Evolutionary conservation across 2,888 invertebrate genomes (phyloP), one percentile per base, ranked within the genome.

Genomic region (Diogma glabrata): DNA sequence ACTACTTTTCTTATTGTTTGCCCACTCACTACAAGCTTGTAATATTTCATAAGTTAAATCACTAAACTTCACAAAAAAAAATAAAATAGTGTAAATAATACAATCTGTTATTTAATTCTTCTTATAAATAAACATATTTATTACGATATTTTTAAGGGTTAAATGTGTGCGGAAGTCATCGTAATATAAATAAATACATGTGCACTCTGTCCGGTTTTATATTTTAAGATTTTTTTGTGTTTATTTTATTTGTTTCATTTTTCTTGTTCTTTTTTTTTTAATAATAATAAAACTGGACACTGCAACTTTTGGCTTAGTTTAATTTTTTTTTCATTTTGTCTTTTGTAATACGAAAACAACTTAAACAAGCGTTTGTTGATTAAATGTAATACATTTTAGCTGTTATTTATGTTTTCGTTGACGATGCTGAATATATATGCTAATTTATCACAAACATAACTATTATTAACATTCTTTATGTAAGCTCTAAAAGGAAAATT

Each of bases 121-220:
- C 8, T 43, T 43, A 22, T 8, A 12, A 17, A 24, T 17, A 16
- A 47, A 47, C 26, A 47, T 24, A 47, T 24, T 10, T 47, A 47
- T 23, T 22, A 43, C 43, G 23, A 43, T 22, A 22, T 22, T 43
- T n/a, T n/a, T n/a, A n/a, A n/a, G n/a, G n/a, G n/a, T n/a, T n/a
- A n/a, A n/a, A n/a, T 43, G 38, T 38, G 43, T 43, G 43, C 43
- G 43, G 43, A 43, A 43, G 43, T 43, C 43, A 43, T 23, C 23
- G 43, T 43, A 43, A 43, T 43, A 23, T 43, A 43, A n/a, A n/a
- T n/a, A n/a, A n/a, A 22, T 43, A 23, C n/a, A n/a, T 43, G 22
- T 43, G 20, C 43, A 43, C 43, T 43, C 43, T 43, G 43, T 43
- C 43, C 43, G 43, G 43, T 43, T 43, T 43, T 43, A 23, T 43